Evolutionary conservation across 2,888 invertebrate species (phyloP).

Genomic region (Bursaphelenchus okinawaensis): DNA sequence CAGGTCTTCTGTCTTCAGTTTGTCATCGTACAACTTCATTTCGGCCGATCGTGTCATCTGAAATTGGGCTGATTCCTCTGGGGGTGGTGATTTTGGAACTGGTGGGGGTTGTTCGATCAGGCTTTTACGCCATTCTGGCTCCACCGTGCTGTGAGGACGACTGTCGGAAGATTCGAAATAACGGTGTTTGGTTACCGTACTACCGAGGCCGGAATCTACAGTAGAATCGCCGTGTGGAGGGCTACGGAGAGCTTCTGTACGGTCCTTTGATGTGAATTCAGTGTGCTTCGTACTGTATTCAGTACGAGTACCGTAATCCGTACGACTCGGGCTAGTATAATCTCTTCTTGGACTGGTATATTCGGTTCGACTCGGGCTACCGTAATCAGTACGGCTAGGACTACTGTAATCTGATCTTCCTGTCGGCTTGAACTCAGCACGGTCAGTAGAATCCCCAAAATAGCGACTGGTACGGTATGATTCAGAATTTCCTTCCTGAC

Average conservation of each 20-base stretch:
- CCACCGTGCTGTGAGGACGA: neutral
- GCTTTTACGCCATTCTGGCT: conserved; percentile 16
- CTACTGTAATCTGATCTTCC: neutral
- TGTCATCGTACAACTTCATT: conserved; percentile 16
- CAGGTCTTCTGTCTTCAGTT: conserved; percentile 7
- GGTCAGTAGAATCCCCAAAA: conserved; percentile 17
- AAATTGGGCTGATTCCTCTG: conserved; percentile 23
- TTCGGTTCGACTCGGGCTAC: too few relatives aligned
- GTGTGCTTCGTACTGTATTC: too few relatives aligned
- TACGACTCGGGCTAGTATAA: too few relatives aligned
- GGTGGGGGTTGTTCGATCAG: neutral
- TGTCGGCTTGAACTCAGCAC: neutral
- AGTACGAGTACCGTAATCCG: too few relatives aligned
- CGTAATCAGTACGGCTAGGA: too few relatives aligned
- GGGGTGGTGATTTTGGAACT: neutral
- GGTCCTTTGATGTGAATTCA: too few relatives aligned
- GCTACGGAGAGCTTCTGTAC: neutral
- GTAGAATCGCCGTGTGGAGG: conserved; percentile 15
- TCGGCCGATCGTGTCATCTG: conserved; percentile 32
- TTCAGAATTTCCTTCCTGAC: conserved; percentile 9
- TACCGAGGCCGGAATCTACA: conserved; percentile 13
- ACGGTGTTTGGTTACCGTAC: conserved; percentile 18
- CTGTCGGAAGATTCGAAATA: conserved; percentile 24
- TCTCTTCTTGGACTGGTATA: too few relatives aligned
- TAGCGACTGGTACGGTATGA: conserved; percentile 1